phyloP scores from a whole-genome alignment of 1,140 invertebrate species.

The Thalassaphorura encarpata region DNA sequence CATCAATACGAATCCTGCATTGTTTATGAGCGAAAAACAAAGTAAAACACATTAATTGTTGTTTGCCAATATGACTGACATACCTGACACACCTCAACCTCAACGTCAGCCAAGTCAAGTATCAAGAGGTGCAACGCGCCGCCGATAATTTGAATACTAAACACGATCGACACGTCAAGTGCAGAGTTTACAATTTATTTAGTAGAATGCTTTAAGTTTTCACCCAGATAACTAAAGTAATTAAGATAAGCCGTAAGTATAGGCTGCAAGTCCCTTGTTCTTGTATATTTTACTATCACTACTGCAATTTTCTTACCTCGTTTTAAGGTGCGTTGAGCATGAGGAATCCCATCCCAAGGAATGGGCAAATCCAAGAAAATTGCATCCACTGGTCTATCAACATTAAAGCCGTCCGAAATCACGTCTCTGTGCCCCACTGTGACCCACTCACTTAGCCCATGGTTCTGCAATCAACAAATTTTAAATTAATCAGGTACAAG shows the following conservation, averaged over 20 bases:
- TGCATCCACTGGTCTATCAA: slow-evolving; percentile 71
- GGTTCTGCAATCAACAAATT: slow-evolving; percentile 42
- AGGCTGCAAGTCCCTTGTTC: background rate
- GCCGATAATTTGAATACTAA: too few species aligned
- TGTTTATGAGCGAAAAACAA: too few species aligned
- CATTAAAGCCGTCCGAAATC: slow-evolving; percentile 73
- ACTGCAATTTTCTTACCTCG: slow-evolving; percentile 21
- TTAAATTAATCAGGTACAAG: too few species aligned
- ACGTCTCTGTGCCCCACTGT: slow-evolving; percentile 72
- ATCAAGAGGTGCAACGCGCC: too few species aligned
- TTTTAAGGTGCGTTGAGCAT: slow-evolving; percentile 48
- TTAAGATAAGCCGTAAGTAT: too few species aligned
- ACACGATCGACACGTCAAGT: too few species aligned
- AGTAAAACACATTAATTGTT: too few species aligned
- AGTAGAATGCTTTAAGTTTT: background rate
- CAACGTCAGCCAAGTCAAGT: too few species aligned
- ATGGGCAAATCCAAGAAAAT: slow-evolving; percentile 94
- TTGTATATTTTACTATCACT: background rate
- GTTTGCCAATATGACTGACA: too few species aligned
- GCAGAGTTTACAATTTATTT: background rate
- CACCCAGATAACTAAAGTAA: background rate
- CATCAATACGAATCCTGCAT: too few species aligned
- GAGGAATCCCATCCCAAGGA: slow-evolving; percentile 84
- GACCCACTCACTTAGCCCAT: slow-evolving; percentile 72
- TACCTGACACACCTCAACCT: too few species aligned